phyloP scores from a whole-genome alignment of 2,888 invertebrate genomes.

The Chorisops tibialis region DNA sequence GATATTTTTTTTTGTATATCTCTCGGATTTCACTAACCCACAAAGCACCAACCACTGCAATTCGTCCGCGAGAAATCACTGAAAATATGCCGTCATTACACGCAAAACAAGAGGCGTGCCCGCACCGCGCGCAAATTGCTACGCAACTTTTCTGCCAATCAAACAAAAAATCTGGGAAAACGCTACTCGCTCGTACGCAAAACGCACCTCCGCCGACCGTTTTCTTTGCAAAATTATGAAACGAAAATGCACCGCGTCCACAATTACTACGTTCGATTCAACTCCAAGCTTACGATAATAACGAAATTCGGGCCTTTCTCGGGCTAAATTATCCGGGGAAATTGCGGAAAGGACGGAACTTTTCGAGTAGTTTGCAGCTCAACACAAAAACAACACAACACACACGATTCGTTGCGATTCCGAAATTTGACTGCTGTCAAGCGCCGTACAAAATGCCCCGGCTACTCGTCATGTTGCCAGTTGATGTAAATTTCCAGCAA shows the following conservation, averaged over 20 bases:
- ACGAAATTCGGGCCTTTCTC: too few species aligned
- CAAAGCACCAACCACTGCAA: not conserved
- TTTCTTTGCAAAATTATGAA: not conserved
- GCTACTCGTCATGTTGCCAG: too few species aligned
- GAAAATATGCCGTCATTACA: not conserved
- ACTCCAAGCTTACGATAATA: too few species aligned
- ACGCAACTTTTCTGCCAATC: constrained; percentile 1
- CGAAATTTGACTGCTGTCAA: constrained; percentile 22
- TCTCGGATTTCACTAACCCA: not conserved
- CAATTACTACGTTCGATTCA: too few species aligned
- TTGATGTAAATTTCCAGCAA: too few species aligned
- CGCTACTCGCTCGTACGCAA: not conserved
- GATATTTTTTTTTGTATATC: not conserved
- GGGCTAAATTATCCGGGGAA: too few species aligned
- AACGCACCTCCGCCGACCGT: not conserved
- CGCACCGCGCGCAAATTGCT: not conserved
- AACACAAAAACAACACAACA: not conserved
- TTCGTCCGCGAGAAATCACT: too few species aligned
- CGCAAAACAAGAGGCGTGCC: constrained; percentile 10
- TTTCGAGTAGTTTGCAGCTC: too few species aligned
- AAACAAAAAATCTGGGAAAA: not conserved
- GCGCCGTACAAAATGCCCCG: constrained; percentile 1
- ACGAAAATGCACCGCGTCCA: constrained; percentile 7
- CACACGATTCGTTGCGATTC: constrained; percentile 1
- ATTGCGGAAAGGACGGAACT: not conserved